A percentile compares a stretch with the other conserved stretches of the same genome.
Conservation (phyloP, 2,888 invertebrate species). For the Deroplatys truncata region DNA sequence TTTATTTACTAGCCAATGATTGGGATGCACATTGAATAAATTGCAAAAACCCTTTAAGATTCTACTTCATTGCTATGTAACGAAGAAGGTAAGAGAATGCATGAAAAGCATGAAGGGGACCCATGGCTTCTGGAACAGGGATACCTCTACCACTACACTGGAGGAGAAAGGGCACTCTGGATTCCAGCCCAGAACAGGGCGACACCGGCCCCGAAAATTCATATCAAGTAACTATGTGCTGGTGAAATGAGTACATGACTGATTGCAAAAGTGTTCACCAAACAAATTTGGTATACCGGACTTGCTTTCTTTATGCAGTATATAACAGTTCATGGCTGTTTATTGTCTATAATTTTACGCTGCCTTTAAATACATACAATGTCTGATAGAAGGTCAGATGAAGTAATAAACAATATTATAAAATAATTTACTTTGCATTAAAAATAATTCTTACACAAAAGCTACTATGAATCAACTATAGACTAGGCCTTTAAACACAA, state of each 20-base stretch:
- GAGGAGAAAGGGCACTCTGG: background rate
- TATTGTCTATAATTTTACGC: too few relatives aligned
- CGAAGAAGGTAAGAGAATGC: background rate
- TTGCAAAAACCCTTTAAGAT: background rate
- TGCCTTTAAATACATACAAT: too few relatives aligned
- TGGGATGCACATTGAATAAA: background rate
- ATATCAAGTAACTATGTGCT: background rate
- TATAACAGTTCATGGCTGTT: too few relatives aligned
- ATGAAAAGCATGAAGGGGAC: background rate
- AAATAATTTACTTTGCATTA: too few relatives aligned
- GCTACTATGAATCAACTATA: too few relatives aligned
- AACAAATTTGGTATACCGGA: background rate
- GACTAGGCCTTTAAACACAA: too few relatives aligned
- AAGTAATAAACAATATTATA: too few relatives aligned
- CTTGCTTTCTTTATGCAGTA: too few relatives aligned
- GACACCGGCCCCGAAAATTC: background rate
- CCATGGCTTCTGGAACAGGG: background rate
- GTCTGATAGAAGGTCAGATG: too few relatives aligned
- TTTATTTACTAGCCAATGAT: background rate
- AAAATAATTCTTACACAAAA: too few relatives aligned
- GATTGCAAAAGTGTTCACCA: background rate
- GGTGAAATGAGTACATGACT: background rate
- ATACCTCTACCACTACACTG: background rate
- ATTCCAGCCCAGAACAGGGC: background rate
- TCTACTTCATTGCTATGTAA: background rate